Percentiles rank a stretch among this genome's conserved stretches.
Evolutionary conservation across 2,113 vertebrate genomes (phyloP).

Genomic region (Odontesthes bonariensis): DNA sequence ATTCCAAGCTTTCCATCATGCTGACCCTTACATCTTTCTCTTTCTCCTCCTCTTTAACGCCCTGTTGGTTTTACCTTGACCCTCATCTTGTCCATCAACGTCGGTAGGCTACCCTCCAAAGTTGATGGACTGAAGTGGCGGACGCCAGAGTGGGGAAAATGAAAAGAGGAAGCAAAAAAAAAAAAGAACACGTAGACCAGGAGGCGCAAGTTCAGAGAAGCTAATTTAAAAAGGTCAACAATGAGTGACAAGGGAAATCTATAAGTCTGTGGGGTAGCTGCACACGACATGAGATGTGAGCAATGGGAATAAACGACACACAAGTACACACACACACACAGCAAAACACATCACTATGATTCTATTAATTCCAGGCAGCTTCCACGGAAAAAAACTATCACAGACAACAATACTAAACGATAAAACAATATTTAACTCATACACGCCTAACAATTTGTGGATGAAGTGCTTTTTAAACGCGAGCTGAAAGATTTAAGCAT

Average conservation of each 20-base stretch:
- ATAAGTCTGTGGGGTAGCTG: constrained; percentile 14
- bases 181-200: neutral
- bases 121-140: constrained; percentile 13
- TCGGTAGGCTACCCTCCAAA: constrained; percentile 15
- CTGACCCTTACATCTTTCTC: constrained; percentile 35
- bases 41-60: constrained; percentile 25
- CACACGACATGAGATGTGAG: constrained; percentile 13
- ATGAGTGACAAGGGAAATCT: constrained; percentile 49
- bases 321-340: constrained; percentile 2
- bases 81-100: constrained; percentile 32
- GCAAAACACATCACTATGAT: constrained; percentile 2
- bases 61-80: constrained; percentile 36
- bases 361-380: constrained; percentile 23
- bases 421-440: constrained; percentile 32
- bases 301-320: constrained; percentile 28
- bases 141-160: constrained; percentile 4
- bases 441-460: constrained; percentile 2
- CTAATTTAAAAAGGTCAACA: constrained; percentile 39
- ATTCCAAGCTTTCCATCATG: constrained; percentile 36
- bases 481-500: constrained; percentile 26
- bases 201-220: neutral
- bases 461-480: constrained; percentile 31
- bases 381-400: constrained; percentile 22
- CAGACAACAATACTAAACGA: constrained; percentile 6
- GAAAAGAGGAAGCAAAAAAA: neutral